Conservation (phyloP, 92 coral and sea anemone species). For the Chrysogorgia sp. region DNA sequence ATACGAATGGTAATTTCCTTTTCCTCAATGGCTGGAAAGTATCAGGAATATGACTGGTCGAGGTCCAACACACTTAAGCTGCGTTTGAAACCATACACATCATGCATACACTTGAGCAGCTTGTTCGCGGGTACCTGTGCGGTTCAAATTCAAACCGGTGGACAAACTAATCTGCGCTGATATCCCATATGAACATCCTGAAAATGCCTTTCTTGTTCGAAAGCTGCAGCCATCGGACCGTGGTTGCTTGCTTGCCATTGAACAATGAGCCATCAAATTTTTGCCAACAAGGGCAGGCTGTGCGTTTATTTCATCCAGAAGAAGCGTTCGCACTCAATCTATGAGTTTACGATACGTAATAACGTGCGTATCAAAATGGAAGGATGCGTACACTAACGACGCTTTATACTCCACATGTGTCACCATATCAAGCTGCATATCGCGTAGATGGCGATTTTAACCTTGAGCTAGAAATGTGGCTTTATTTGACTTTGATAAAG, state of each 20-base stretch:
- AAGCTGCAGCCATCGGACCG: conserved; percentile 16
- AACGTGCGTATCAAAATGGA: conserved; percentile 59
- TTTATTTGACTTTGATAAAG: not conserved
- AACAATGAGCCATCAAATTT: not conserved
- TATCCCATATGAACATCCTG: conserved; percentile 23
- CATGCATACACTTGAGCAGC: conserved; percentile 28
- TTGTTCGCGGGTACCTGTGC: conserved; percentile 31
- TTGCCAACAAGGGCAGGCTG: not conserved
- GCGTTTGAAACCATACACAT: conserved; percentile 29
- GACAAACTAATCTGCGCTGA: conserved; percentile 8
- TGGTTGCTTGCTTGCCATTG: not conserved
- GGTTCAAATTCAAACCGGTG: conserved; percentile 43
- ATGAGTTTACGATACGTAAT: conserved; percentile 57
- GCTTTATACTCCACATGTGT: conserved; percentile 20
- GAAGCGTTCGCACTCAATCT: conserved; percentile 43
- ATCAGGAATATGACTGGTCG: not conserved
- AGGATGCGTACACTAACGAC: conserved; percentile 33
- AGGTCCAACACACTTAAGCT: not conserved
- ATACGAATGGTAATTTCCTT: conserved; percentile 35
- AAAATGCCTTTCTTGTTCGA: conserved; percentile 19
- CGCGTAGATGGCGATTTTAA: not conserved
- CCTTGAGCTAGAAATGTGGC: conserved; percentile 1
- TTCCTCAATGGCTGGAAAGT: conserved; percentile 6
- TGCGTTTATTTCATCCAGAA: conserved; percentile 17
- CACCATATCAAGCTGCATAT: conserved; percentile 1